Percentiles rank a stretch among this genome's conserved stretches.
Evolutionary conservation across 2,113 vertebrate genomes (phyloP).

Genomic region (Neolamprologus modestus): DNA sequence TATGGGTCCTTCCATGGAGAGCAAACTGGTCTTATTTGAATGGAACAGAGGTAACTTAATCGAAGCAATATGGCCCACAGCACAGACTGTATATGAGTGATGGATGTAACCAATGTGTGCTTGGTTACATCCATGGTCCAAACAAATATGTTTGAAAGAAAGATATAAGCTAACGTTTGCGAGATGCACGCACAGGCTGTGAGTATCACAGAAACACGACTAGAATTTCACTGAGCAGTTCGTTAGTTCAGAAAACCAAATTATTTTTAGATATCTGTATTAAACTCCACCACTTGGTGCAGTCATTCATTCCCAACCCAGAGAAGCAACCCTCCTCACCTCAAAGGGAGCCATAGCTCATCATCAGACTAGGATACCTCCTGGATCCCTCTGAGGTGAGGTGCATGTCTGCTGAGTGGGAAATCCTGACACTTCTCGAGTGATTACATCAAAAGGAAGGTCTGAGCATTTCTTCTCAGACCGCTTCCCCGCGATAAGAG

Average conservation of each 20-base stretch:
- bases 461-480: background rate
- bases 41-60: background rate
- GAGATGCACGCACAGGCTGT: rapidly evolving
- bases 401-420: rapidly evolving
- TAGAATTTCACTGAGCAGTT: rapidly evolving
- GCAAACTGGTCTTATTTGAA: background rate
- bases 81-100: background rate
- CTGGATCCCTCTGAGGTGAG: background rate
- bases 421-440: background rate
- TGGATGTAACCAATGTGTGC: background rate
- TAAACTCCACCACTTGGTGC: background rate
- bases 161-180: background rate
- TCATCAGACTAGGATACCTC: background rate
- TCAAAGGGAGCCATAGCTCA: background rate
- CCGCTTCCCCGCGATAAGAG: rapidly evolving
- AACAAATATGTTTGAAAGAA: background rate
- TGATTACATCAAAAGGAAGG: background rate
- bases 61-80: background rate
- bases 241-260: background rate
- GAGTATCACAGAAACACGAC: rapidly evolving
- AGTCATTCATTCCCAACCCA: background rate
- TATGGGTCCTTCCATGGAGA: background rate
- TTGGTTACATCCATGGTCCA: background rate
- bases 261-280: background rate
- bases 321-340: background rate